A percentile compares a stretch with the other conserved stretches of the same genome.
phyloP scores from a whole-genome alignment of 2,113 vertebrate species.

The Mixornis gularis region DNA sequence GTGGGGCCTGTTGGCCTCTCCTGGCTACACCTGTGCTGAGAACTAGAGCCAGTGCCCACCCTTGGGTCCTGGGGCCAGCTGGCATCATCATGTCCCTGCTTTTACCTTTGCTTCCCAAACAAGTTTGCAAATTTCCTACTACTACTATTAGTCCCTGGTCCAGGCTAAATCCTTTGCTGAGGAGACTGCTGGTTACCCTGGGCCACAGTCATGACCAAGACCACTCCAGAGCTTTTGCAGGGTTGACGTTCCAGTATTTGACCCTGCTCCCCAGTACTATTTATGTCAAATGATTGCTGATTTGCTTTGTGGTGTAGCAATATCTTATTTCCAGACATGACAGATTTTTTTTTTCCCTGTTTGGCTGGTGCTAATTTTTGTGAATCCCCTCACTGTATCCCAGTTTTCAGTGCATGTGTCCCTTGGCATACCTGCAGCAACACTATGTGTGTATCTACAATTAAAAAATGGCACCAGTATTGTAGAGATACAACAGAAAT shows the following conservation, averaged over 20 bases:
- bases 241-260: background rate
- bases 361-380: background rate
- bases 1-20: background rate
- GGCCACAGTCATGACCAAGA: background rate
- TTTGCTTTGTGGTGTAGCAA: background rate
- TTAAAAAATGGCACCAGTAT: background rate
- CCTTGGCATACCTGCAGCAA: background rate
- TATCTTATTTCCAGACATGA: background rate
- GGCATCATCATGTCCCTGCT: background rate
- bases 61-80: background rate
- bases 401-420: background rate
- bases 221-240: background rate
- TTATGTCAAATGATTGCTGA: background rate
- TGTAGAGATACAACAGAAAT: background rate
- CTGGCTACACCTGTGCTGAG: background rate
- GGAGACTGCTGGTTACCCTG: background rate
- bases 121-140: background rate
- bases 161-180: background rate
- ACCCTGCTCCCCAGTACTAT: background rate
- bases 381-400: background rate
- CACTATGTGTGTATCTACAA: background rate
- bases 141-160: background rate
- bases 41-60: background rate
- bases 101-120: background rate
- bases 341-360: background rate